phyloP scores from a whole-genome alignment of 2,888 invertebrate genomes.

The Oscheius sp. region DNA sequence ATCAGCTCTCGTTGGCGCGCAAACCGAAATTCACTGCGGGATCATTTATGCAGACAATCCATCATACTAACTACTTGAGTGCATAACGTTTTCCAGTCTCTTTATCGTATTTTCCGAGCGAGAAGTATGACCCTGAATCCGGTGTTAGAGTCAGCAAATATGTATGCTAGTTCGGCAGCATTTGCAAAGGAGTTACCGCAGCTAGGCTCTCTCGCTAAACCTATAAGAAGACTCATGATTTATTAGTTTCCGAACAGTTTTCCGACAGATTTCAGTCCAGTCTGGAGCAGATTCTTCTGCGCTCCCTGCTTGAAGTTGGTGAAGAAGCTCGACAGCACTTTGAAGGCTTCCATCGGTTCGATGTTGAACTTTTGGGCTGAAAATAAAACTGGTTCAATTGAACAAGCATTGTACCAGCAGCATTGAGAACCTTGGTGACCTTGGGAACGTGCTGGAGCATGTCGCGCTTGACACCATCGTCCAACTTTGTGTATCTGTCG shows the following conservation, averaged over 20 bases:
- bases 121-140: too few relatives aligned
- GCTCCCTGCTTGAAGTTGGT: conserved; percentile 56
- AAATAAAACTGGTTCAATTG: conserved; percentile 11
- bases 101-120: too few relatives aligned
- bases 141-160: too few relatives aligned
- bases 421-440: conserved; percentile 53
- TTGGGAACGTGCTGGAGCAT: conserved; percentile 56
- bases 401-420: conserved; percentile 41
- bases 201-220: too few relatives aligned
- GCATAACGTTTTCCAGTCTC: too few relatives aligned
- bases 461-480: conserved; percentile 51
- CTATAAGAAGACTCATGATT: too few relatives aligned
- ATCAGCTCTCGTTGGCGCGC: too few relatives aligned
- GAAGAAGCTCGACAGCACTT: conserved; percentile 57
- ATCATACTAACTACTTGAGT: too few relatives aligned
- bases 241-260: conserved; percentile 40
- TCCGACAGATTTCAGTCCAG: conserved; percentile 51
- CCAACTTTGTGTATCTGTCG: conserved; percentile 54
- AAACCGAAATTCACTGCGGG: too few relatives aligned
- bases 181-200: too few relatives aligned
- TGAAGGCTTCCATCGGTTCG: conserved; percentile 53
- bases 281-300: conserved; percentile 41
- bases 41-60: too few relatives aligned
- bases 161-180: too few relatives aligned
- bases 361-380: conserved; percentile 56